These are phyloP conservation scores for Parapsyche elsis DNA, from an alignment of 1,140 invertebrate species.

Conservation along the genomic window DNA sequence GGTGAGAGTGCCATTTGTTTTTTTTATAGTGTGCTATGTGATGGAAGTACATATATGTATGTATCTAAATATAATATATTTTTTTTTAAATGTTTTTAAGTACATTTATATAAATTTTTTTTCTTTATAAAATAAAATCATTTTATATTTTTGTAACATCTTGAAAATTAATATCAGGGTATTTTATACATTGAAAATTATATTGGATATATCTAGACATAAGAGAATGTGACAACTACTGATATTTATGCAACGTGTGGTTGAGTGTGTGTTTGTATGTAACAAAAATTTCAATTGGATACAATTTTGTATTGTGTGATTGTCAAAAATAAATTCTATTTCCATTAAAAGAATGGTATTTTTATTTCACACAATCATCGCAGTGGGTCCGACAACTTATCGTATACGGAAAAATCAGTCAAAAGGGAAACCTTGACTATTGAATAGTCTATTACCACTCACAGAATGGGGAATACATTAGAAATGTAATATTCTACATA, in stretches of 20 bases:
- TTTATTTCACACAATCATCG: slow-evolving; percentile 3
- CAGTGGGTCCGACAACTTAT: neutral
- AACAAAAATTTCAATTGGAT: neutral
- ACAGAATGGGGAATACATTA: no score
- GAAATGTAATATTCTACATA: no score
- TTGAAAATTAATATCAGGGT: neutral
- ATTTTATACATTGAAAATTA: neutral
- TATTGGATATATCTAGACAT: no score
- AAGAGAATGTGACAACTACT: neutral
- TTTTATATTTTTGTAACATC: no score
- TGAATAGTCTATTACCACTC: no score
- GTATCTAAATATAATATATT: neutral
- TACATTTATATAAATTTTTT: no score
- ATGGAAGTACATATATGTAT: no score
- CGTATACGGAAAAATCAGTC: no score
- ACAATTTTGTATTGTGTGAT: slow-evolving; percentile 13
- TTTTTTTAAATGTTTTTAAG: no score
- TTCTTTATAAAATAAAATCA: no score
- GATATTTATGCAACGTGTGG: neutral
- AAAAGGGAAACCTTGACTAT: no score
- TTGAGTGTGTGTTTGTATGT: neutral
- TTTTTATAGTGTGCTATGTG: slow-evolving; percentile 1
- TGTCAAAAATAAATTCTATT: slow-evolving; percentile 21
- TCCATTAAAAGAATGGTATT: neutral
- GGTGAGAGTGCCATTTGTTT: neutral